Evolutionary conservation across 1,140 invertebrate species (phyloP), one percentile per base, ranked within the genome.

Genomic region (Drosophila sechellia): DNA sequence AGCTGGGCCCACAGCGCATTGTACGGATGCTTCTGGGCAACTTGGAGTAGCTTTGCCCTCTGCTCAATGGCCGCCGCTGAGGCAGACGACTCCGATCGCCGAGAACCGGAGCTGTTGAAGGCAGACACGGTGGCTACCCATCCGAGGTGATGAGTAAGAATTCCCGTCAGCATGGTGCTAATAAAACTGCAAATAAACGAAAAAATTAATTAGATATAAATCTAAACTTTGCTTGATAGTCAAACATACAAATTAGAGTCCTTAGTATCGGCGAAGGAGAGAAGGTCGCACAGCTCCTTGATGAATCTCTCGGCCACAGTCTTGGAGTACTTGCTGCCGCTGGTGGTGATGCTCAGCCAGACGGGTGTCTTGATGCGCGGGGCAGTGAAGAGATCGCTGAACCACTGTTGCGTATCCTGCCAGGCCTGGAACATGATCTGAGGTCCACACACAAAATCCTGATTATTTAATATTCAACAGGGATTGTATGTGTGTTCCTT

Each of bases 1-100:
- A 98, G 91, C 85, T 98, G 97, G 0, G 96, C 96, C 97, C 97
- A 98, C 0, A 98, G 85, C 0, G 96, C 96, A 93, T 97, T 98
- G 81, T 95, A 96, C 0, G 95, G 94, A 72, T 93, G 84, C 57
- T 92, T 92, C 37, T 92, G 90, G 3, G 92, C 89, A 35, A 92
- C 90, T 34, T 92, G 81, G 11, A 78, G 46, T 12, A 92, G 57
- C 59, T 92, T 92, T 0, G 89, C 90, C 0, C 91, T 68, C 54
- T 91, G 81, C 49, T 92, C 91, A 11, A 92, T 89, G 8, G 91
- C 90, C 0, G 90, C 90, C 27, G 90, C 70, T 0, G 83, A 79
- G 13, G 85, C 76, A 0, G 81, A 86, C 0, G 77, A 69, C 15
- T 72, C 68, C 4, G 60, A 57, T 12, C 74, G 73, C 4, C 68